Evolutionary conservation across 2,113 vertebrate genomes (phyloP), one percentile per base, ranked within the genome.

Genomic region (Pterophyllum scalare): DNA sequence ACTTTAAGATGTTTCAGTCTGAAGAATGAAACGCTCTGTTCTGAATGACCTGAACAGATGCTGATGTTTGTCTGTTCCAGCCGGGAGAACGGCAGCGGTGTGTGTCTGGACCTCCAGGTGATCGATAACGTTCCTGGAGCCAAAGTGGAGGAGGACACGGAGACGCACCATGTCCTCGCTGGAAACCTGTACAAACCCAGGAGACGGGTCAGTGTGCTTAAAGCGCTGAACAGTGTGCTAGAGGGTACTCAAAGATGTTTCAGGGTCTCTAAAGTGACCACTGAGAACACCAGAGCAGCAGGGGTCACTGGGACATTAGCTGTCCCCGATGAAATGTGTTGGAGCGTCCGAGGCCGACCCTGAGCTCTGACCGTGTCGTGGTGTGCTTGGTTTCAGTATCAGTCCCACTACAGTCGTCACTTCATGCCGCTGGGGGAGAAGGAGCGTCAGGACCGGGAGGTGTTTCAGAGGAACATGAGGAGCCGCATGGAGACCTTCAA

Each of bases 381-480:
- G 61, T 75, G 28, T 49, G 46, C 5, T 26, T 28, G 8, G 24
- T 49, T 87, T 33, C 94, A 99, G 98, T 98, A 98, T 85, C 98
- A 98, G 93, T 96, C 97, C 84, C 97, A 97, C 95, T 99, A 98
- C 93, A 98, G 98, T 92, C 97, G 97, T 49, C 98, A 99, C 95
- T 99, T 98, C 95, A 98, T 99, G 96, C 94, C 96, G 43, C 95
- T 96, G 89, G 97, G 97, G 13, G 97, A 97, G 22, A 96, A 97
- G 93, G 97, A 98, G 88, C 96, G 98, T 10, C 98, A 99, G 94
- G 98, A 99, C 83, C 96, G 98, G 58, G 98, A 99, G 92, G 95
- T 99, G 87, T 99, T 99, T 92, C 97, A 98, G 93, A 97, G 98
- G 94, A 99, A 99, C 95, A 99, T 99, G 98, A 98, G 95, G 94